Base-by-base conservation (phyloP, 2,888 invertebrate genomes). In the Hanleya hanleyi region DNA sequence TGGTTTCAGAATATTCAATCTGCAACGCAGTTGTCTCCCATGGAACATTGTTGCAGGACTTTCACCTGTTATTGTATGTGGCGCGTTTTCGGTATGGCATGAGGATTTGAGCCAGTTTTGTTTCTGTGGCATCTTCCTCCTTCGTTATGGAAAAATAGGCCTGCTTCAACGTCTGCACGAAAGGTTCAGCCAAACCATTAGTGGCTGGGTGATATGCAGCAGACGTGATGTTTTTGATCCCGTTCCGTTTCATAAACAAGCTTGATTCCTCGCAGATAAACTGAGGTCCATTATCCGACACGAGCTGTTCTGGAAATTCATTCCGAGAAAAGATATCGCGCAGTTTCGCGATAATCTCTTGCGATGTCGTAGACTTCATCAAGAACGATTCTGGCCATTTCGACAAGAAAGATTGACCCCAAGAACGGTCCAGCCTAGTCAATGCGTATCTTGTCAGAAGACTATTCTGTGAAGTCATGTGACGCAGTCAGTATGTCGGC, bases 121-220 rank as follows among this genome's bases (percentile, higher is more conserved):
- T 57, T 29, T 57, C 57, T 57, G 22, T 57, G 7, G 26, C 26
- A 18, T 12, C 57, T 29, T 57, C 57, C 29, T 15, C 57, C 57
- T 26, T 22, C 29, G 7, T 29, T 26, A 57, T 57, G 12, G 12
- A 57, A 9, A 9, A 7, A 18, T 35, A 22, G 4, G 67, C 41
- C n/a, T 67, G 41, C 49, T 67, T 67, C 22, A 67, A 7, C 15
- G 67, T 29, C 29, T 67, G 67, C 4, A 41, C 67, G 36, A 67
- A 67, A 29, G 49, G 35, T 49, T 67, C 67, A 5, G 67, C 66
- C 29, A 66, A 37, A 36, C 66, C 66, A 35, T 66, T 66, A 18
- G 69, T 50, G 29, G 69, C 64, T 18, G 67, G 67, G 26, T 67
- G 67, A 49, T n/a, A 49, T 4, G 47, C 49, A 15, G 67, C 67